A percentile compares a stretch with the other conserved stretches of the same genome.
Evolutionary conservation across 64 coral and sea anemone species (phyloP).

Genomic region (Stylophora pistillata): DNA sequence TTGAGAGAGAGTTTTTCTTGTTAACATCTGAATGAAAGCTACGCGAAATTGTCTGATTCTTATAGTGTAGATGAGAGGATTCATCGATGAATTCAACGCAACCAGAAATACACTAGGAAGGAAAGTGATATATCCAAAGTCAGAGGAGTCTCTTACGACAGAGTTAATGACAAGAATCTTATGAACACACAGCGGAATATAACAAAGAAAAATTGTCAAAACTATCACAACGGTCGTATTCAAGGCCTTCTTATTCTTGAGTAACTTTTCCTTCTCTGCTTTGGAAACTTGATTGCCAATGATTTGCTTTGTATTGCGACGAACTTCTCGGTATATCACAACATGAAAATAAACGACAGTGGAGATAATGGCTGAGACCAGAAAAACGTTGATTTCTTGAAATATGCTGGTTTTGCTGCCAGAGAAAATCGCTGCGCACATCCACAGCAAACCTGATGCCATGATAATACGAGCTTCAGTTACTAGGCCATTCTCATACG

Average conservation of each 20-base stretch:
- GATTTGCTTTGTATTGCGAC: background rate
- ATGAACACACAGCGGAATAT: background rate
- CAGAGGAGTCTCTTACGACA: too few relatives aligned
- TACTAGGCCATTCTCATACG: background rate
- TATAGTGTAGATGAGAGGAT: background rate
- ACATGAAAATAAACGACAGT: background rate
- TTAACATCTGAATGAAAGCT: background rate
- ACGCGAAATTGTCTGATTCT: background rate
- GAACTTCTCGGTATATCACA: background rate
- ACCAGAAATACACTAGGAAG: background rate
- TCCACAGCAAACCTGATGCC: background rate
- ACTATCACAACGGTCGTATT: background rate
- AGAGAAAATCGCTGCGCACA: background rate
- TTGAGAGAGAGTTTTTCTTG: background rate
- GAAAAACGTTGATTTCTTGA: background rate
- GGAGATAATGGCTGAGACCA: background rate
- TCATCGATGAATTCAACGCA: background rate
- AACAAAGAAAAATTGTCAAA: background rate
- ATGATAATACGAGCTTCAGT: background rate
- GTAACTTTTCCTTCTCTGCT: background rate
- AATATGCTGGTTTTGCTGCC: background rate
- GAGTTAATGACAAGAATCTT: background rate
- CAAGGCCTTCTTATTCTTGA: background rate
- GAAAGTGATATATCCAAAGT: background rate
- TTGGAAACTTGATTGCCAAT: background rate